Conservation (phyloP, 2,113 vertebrate species). For the Lepus timidus region DNA sequence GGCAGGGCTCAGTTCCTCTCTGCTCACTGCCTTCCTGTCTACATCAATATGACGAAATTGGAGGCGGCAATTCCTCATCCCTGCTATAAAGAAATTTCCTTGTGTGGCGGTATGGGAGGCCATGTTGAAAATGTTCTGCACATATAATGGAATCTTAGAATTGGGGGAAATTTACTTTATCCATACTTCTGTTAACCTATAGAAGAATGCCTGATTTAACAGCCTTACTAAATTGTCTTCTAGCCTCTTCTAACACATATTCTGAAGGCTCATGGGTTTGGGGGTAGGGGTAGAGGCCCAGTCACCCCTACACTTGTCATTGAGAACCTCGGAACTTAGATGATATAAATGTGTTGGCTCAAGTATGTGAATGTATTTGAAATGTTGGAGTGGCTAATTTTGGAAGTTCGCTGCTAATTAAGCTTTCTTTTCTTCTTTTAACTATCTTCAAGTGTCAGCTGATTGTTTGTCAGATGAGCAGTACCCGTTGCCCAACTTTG, state of each 20-base stretch:
- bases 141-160: neutral
- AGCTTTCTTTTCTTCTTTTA: neutral
- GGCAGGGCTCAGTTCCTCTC: no score
- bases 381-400: neutral
- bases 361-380: neutral
- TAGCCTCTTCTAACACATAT: neutral
- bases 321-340: constrained; percentile 17
- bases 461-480: constrained; percentile 99
- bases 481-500: constrained; percentile 94
- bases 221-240: constrained; percentile 23
- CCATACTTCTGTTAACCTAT: neutral
- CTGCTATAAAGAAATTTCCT: neutral
- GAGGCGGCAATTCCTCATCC: neutral
- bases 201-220: neutral
- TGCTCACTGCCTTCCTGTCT: no score
- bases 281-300: no score
- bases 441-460: constrained; percentile 93
- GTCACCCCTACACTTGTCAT: neutral
- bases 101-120: neutral
- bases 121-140: neutral
- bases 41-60: neutral
- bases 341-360: constrained; percentile 26
- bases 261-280: neutral
- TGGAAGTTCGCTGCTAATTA: constrained; percentile 49
- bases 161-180: neutral